These are phyloP conservation scores for Odocoileus hemionus DNA, from an alignment of 2,113 vertebrate species.

Conservation along the genomic window DNA sequence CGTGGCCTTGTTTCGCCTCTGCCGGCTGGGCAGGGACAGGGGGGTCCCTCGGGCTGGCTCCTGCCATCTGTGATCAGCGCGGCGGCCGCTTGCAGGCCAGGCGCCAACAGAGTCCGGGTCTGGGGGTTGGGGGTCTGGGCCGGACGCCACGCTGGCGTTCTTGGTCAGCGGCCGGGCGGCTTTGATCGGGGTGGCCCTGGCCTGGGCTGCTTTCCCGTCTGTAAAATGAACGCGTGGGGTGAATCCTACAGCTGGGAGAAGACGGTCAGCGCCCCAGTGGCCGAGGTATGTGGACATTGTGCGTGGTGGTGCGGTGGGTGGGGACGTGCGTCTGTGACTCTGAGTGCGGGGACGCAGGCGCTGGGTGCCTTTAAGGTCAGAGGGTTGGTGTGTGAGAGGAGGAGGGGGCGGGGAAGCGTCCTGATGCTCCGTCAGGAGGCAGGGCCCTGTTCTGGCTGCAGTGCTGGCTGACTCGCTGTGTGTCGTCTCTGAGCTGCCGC, in stretches of 20 bases:
- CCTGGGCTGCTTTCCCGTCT: not conserved
- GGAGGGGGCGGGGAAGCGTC: accelerated
- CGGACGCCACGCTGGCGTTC: accelerated
- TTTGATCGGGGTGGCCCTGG: not conserved
- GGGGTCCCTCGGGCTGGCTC: not conserved
- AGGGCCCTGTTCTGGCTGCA: accelerated
- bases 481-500: not conserved
- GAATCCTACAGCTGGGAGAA: too few relatives aligned
- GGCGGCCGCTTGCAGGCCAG: accelerated
- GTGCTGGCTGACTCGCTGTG: not conserved
- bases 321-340: accelerated
- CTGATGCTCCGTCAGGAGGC: not conserved
- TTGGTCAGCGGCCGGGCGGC: accelerated
- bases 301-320: accelerated
- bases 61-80: not conserved
- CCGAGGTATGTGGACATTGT: accelerated
- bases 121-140: accelerated
- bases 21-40: not conserved
- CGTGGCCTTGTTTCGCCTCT: not conserved
- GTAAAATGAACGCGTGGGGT: not conserved
- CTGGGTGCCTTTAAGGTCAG: not conserved
- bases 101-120: too few relatives aligned
- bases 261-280: accelerated
- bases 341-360: accelerated
- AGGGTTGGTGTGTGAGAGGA: not conserved